Evolutionary conservation across 2,888 invertebrate species (phyloP).

Genomic region (Morinoia aosen): DNA sequence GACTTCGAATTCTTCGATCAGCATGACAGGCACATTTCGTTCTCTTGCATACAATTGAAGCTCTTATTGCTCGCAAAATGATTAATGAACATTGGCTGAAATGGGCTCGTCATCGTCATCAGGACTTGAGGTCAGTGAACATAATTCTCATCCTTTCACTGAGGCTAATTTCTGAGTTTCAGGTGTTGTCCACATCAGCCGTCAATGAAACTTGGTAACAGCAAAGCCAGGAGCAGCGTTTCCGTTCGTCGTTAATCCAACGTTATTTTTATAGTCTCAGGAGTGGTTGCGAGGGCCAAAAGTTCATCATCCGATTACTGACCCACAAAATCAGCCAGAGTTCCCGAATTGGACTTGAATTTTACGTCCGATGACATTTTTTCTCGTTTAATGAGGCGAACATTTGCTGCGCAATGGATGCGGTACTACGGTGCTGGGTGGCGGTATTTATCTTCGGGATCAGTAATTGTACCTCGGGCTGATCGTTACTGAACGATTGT

Average conservation of each 20-base stretch:
- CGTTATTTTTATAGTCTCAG: neutral
- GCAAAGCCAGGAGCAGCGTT: neutral
- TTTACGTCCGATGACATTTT: neutral
- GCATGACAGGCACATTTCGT: conserved; percentile 1
- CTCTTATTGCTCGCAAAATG: neutral
- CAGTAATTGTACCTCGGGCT: conserved; percentile 32
- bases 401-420: neutral
- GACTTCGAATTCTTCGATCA: neutral
- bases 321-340: neutral
- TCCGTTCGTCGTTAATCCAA: neutral
- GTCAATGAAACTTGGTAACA: neutral
- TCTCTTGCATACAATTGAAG: conserved; percentile 12
- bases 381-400: neutral
- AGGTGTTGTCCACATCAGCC: neutral
- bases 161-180: neutral
- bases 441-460: conserved; percentile 36
- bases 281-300: neutral
- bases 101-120: neutral
- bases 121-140: neutral
- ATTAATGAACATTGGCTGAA: neutral
- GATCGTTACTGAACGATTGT: conserved; percentile 24
- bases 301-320: neutral
- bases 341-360: neutral
- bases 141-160: neutral
- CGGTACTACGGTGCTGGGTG: neutral